phyloP scores from a whole-genome alignment of 2,113 vertebrate genomes.

The Butorides virescens region DNA sequence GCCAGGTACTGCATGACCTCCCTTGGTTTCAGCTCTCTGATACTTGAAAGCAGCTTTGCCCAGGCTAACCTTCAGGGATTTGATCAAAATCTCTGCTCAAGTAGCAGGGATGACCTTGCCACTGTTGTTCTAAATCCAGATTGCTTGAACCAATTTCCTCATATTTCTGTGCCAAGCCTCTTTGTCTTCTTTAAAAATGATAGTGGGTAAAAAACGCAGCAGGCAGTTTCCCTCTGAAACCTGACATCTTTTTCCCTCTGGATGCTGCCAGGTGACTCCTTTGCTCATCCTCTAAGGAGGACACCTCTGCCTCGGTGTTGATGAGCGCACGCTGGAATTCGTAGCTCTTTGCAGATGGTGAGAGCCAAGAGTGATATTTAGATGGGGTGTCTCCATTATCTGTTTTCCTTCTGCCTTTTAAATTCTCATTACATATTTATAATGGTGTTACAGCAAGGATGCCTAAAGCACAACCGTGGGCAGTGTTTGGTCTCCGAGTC shows the following conservation, averaged over 20 bases:
- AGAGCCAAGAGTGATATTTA: not conserved
- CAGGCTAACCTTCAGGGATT: not conserved
- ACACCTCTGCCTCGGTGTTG: not conserved
- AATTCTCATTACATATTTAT: conserved; percentile 32
- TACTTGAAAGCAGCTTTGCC: not conserved
- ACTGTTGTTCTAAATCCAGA: not conserved
- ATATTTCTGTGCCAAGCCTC: not conserved
- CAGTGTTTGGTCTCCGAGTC: not conserved
- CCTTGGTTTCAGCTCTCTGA: not conserved
- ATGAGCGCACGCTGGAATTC: not conserved
- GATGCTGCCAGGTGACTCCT: not conserved
- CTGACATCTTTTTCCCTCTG: not conserved
- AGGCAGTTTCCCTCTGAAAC: not conserved
- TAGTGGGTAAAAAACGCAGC: not conserved
- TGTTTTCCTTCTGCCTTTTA: conserved; percentile 20
- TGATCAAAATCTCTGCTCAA: not conserved
- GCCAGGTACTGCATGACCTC: not conserved
- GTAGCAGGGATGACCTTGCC: not conserved
- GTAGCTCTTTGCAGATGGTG: not conserved
- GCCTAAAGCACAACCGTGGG: not conserved
- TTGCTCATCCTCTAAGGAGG: not conserved
- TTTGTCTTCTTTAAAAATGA: not conserved
- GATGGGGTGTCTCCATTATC: not conserved
- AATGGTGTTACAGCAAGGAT: not conserved
- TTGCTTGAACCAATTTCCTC: not conserved